Base-by-base conservation (phyloP, 2,888 invertebrate species). In the Omphaloscelis lunosa region DNA sequence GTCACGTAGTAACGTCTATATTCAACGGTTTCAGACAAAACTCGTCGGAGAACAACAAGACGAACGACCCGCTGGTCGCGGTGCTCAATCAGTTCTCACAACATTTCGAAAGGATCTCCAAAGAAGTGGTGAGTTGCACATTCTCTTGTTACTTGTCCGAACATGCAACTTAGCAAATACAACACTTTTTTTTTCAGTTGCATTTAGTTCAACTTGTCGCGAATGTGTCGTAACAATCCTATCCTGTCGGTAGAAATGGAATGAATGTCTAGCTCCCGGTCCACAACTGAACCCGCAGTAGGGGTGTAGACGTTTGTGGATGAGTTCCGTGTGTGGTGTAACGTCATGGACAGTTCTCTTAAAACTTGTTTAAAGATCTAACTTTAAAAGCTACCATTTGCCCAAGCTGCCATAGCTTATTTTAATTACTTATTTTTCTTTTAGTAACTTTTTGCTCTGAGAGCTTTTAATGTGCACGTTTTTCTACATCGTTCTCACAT, bases 81-180 rank as follows among this genome's bases (percentile, higher is more conserved):
- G 93, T 92, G 41, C 92, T 95, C 76, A 91, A 92, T 75, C 94
- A 95, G 81, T 94, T 95, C 89, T 92, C 95, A 53, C 94, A 95
- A 84, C 93, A 95, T 56, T 93, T 95, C 85, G 96, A 96, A 75
- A 93, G 90, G 87, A 89, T 95, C 75, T 94, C 95, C 77, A 95
- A 94, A 83, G 96, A 96, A 90, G 94, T 95, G 89, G 96, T 95
- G 58, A 93, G 94, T 90, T 8, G 9, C 3, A 27, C 15, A 17
- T 20, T 12, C 3, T 45, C 17, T 15, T 45, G 39, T 23, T 17
- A n/a, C n/a, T 61, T n/a, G 34, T 15, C 15, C 29, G 45, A 66
- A 20, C 15, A 27, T 20, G 12, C 27, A 29, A 5, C 9, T 41
- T 20, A n/a, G 12, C 34, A 12, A 15, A n/a, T 17, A 53, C 17